These are phyloP conservation scores for Misgurnus anguillicaudatus DNA, from an alignment of 2,113 vertebrate genomes.

Conservation along the genomic window DNA sequence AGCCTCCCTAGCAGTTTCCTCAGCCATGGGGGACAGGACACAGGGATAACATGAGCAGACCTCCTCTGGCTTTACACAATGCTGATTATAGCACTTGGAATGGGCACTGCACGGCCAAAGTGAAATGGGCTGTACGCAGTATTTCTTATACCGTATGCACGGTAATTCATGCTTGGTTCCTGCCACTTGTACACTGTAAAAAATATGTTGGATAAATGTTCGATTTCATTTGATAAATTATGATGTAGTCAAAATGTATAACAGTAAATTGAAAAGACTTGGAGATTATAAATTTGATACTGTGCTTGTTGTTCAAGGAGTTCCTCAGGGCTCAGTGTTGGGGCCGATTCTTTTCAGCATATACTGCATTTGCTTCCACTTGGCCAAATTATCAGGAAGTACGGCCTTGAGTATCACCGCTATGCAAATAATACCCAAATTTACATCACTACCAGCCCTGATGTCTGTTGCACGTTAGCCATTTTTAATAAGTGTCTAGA, in stretches of 20 bases:
- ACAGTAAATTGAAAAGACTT: no score
- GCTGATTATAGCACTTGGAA: conserved; percentile 39
- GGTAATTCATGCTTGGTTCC: neutral
- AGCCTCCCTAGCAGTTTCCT: conserved; percentile 29
- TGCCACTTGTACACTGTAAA: neutral
- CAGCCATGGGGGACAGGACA: conserved; percentile 4
- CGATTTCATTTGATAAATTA: neutral
- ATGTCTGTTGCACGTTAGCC: neutral
- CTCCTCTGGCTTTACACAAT: conserved; percentile 29
- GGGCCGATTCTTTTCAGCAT: neutral
- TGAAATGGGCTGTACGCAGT: neutral
- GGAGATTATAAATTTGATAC: no score
- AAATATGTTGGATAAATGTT: no score
- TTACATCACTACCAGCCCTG: neutral
- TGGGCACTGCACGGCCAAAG: neutral
- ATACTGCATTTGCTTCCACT: neutral
- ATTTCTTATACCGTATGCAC: neutral
- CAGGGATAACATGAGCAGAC: conserved; percentile 47
- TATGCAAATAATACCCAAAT: neutral
- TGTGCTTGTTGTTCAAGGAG: neutral
- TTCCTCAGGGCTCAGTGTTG: neutral
- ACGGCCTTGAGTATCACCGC: neutral
- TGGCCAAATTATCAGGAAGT: neutral
- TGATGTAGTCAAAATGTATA: no score
- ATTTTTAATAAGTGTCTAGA: neutral